Base-by-base conservation (phyloP, 2,888 invertebrate genomes). In the Onthophagus sagittarius region DNA sequence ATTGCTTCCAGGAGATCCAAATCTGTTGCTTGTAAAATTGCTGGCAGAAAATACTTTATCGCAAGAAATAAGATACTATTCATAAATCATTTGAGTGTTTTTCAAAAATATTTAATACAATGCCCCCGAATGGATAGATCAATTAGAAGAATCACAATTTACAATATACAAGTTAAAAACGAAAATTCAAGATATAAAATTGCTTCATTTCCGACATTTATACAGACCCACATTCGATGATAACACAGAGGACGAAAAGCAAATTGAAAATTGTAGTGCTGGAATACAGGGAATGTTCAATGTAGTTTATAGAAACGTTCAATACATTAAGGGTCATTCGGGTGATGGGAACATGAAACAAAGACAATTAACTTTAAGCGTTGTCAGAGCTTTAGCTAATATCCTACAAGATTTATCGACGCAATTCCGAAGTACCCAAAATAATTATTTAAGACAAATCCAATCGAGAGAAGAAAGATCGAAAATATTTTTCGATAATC, bases 391-490 rank as follows among this genome's bases (percentile, higher is more conserved):
- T 2, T 87, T 98, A 65, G 93, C 96, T 0, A 88, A 93, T n/a
- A 90, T 93, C 0, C 87, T 99, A 4, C 97, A 98, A 85, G 96
- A 98, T 74, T 85, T 97, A 71, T 96, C 96, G 3, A 85, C 90
- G 0, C 91, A 91, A 75, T 98, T 98, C 84, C 90, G 97, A 74
- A 89, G 90, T 13, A 92, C 94, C 15, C 98, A 98, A 83, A 95
- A 94, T 77, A 89, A 90, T 77, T 98, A 98, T 84, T 87, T 98
- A 74, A 91, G 92, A 82, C 95, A 96, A 79, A 87, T 99, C 0
- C 95, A 96, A 75, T 94, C 93, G 0, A 89, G 97, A 77, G 97
- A 98, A 83, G 97, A 97, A 81, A 88, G 97, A 71, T 96, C 96
- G 0, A 93, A 94, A 80, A 93, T 94, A 62, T 97, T 94, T 86